These are phyloP conservation scores for Tolmerus cingulatus DNA, from an alignment of 2,888 invertebrate genomes.

Conservation along the genomic window DNA sequence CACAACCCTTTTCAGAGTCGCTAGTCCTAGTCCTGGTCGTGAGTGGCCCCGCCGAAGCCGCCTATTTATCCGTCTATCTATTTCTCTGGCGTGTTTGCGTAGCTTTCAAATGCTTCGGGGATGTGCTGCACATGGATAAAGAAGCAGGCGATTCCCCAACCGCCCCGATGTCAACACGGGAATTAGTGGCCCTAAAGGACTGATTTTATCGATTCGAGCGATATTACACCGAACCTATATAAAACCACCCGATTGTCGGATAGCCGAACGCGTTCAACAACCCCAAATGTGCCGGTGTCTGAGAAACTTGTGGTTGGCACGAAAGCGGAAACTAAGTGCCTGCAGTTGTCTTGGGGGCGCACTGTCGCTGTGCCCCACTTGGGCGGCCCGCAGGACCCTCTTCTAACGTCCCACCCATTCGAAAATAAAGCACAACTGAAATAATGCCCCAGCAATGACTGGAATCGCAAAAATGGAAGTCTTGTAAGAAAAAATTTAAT, in stretches of 20 bases:
- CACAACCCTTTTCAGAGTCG: background rate
- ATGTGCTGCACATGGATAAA: background rate
- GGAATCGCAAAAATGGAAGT: background rate
- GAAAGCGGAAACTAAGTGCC: conserved; percentile 1
- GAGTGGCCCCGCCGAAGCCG: background rate
- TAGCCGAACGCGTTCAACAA: conserved; percentile 27
- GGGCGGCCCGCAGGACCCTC: background rate
- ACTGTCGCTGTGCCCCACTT: background rate
- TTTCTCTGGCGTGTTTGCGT: background rate
- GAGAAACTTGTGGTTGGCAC: conserved; percentile 30
- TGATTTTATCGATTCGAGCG: conserved; percentile 20
- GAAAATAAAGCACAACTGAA: background rate
- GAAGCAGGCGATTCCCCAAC: background rate
- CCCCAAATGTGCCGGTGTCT: background rate
- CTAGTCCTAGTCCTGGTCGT: background rate
- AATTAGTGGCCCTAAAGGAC: background rate
- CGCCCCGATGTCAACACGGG: background rate
- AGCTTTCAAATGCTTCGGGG: background rate
- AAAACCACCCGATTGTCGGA: background rate
- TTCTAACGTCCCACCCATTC: background rate
- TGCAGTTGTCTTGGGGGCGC: background rate
- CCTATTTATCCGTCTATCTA: background rate
- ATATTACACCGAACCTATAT: conserved; percentile 3
- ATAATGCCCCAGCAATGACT: background rate
- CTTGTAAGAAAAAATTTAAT: background rate